Conservation (phyloP, 2,888 invertebrate species). For the Epinotia ramella region DNA sequence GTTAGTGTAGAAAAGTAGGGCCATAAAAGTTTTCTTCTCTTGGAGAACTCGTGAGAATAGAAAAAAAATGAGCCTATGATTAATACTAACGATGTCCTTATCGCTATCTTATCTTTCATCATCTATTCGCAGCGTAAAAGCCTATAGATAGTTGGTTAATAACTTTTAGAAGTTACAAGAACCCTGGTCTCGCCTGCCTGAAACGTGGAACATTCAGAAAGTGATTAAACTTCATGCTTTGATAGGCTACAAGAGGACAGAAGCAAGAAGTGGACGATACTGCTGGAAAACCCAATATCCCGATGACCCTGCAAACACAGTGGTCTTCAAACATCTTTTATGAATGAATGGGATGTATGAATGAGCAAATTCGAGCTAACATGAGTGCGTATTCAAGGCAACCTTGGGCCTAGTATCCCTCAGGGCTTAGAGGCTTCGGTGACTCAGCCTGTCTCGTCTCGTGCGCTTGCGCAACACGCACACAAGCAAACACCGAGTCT, state of each 20-base stretch:
- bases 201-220: background rate
- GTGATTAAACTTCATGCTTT: too few species aligned
- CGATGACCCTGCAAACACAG: background rate
- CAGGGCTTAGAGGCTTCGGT: slow-evolving; percentile 64
- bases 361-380: background rate
- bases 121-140: background rate
- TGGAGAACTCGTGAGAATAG: background rate
- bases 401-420: slow-evolving; percentile 54
- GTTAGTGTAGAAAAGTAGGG: slow-evolving; percentile 26
- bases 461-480: slow-evolving; percentile 70
- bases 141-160: background rate
- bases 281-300: background rate
- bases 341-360: slow-evolving; percentile 14
- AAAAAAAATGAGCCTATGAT: background rate
- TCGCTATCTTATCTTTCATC: background rate
- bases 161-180: background rate
- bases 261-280: background rate
- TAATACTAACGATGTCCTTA: background rate
- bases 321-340: background rate
- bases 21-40: background rate
- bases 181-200: background rate
- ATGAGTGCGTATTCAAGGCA: slow-evolving; percentile 20
- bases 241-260: background rate
- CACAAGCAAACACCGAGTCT: slow-evolving; percentile 53
- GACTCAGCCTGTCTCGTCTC: slow-evolving; percentile 73